Percentiles rank a stretch among this genome's conserved stretches.
These are phyloP conservation scores for Toxotes lorentzi DNA, from an alignment of 2,797 vertebrate genomes.

Conservation along the genomic window DNA sequence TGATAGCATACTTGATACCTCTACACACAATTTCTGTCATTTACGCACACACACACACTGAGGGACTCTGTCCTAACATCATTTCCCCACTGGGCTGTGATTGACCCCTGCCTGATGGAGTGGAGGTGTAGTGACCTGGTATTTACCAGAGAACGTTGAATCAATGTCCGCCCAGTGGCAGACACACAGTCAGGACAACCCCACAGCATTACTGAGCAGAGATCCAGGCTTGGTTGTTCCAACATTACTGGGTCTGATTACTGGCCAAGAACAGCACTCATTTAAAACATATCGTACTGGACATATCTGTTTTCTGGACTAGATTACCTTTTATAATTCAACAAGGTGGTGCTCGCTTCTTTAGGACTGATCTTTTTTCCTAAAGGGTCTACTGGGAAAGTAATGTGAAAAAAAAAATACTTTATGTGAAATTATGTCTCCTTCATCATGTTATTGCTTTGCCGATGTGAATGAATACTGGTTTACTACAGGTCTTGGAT, in stretches of 20 bases:
- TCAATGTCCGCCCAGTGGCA: slow-evolving; percentile 71
- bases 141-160: slow-evolving; percentile 77
- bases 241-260: slow-evolving; percentile 4
- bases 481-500: not conserved
- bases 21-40: slow-evolving; percentile 53
- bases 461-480: not conserved
- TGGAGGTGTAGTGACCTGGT: slow-evolving; percentile 79
- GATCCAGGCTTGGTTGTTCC: slow-evolving; percentile 38
- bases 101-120: slow-evolving; percentile 78
- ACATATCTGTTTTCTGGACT: slow-evolving; percentile 12
- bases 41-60: slow-evolving; percentile 9
- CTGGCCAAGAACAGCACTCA: slow-evolving; percentile 3
- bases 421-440: not conserved
- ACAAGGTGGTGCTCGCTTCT: not conserved
- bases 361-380: slow-evolving; percentile 1
- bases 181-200: slow-evolving; percentile 52
- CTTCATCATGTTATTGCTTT: not conserved
- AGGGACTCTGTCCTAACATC: slow-evolving; percentile 67
- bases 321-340: not conserved
- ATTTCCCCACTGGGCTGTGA: slow-evolving; percentile 75
- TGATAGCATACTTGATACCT: slow-evolving; percentile 72
- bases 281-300: not conserved
- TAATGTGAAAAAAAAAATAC: slow-evolving; percentile 4
- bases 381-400: not conserved
- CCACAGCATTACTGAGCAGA: slow-evolving; percentile 35